Evolutionary conservation across 2,888 invertebrate species (phyloP), one percentile per base, ranked within the genome.

Genomic region (Antheraea yamamai): DNA sequence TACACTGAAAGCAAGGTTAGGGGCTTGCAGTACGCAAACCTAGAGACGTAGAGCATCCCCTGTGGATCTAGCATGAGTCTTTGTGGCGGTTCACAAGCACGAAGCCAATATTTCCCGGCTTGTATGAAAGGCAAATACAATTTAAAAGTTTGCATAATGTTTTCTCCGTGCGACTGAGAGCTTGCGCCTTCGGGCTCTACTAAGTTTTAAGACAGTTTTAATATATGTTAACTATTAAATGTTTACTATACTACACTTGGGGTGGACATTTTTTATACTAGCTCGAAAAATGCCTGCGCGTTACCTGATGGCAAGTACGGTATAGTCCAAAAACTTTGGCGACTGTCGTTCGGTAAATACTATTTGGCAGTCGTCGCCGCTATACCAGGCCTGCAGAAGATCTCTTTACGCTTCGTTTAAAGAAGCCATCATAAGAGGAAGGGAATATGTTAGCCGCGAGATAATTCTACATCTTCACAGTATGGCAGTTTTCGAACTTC

Each of bases 61-160:
- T 76, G 77, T 76, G 84, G 84, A 87, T 85, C 82, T 80, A 80
- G 81, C 84, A 83, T 84, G 87, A 89, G 87, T 87, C 91, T 88
- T 88, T 88, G 89, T 86, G 83, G 83, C 81, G 80, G 86, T 82
- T 81, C 83, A 79, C 86, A 83, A 86, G 88, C 89, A 88, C 86
- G 88, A 84, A 90, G 88, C 89, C 91, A 92, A 94, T 93, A 92
- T 93, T 92, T 91, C 87, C 87, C 84, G 83, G 88, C 89, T 87
- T 88, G 89, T 91, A 93, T 93, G 91, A 92, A 92, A 92, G 91
- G 92, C 92, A 95, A 94, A 94, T 94, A 95, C 90, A 93, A 94
- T 94, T 94, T 93, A 88, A 92, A 93, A 94, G 92, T 93, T 93
- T 92, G 90, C 92, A 93, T 93, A 92, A 39, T 66, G 16, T 92